Evolutionary conservation across 2,888 invertebrate genomes (phyloP).

Genomic region (Tuberolachnus salignus): DNA sequence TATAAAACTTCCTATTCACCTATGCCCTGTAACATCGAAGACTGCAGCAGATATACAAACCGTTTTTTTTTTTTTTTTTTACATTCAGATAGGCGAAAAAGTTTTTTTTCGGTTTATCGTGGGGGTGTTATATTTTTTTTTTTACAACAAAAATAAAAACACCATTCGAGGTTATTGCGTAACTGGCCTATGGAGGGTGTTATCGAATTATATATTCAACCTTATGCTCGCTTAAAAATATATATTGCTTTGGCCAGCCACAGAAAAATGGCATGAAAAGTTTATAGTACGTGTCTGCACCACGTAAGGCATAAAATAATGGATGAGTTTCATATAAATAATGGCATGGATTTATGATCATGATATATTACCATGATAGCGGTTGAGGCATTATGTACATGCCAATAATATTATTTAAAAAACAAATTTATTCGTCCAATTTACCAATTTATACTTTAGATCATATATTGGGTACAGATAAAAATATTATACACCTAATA

Average conservation of each 20-base stretch:
- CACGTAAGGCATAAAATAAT: background rate
- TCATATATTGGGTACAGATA: background rate
- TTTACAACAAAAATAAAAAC: background rate
- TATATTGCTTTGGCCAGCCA: slow-evolving; percentile 17
- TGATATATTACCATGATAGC: background rate
- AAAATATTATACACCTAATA: background rate
- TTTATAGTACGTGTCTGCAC: background rate
- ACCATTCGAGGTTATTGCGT: slow-evolving; percentile 43
- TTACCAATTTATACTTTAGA: background rate
- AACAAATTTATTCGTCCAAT: background rate
- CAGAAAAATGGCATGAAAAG: slow-evolving; percentile 25
- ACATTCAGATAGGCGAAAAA: slow-evolving; percentile 21
- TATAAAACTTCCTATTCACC: slow-evolving; percentile 25
- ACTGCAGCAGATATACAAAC: background rate
- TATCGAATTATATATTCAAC: slow-evolving; percentile 51
- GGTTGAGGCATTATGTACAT: background rate
- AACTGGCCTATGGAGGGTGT: slow-evolving; percentile 28
- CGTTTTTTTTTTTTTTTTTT: background rate
- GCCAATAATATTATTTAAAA: slow-evolving; percentile 1
- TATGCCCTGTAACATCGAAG: background rate
- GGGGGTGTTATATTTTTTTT: background rate
- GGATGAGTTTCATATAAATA: slow-evolving; percentile 10
- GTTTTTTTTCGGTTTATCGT: slow-evolving; percentile 26
- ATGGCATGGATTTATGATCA: slow-evolving; percentile 2
- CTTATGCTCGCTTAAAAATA: slow-evolving; percentile 29